Percentiles rank a stretch among this genome's conserved stretches.
Conservation (phyloP, 1,140 invertebrate species). For the Dermatophagoides farinae region DNA sequence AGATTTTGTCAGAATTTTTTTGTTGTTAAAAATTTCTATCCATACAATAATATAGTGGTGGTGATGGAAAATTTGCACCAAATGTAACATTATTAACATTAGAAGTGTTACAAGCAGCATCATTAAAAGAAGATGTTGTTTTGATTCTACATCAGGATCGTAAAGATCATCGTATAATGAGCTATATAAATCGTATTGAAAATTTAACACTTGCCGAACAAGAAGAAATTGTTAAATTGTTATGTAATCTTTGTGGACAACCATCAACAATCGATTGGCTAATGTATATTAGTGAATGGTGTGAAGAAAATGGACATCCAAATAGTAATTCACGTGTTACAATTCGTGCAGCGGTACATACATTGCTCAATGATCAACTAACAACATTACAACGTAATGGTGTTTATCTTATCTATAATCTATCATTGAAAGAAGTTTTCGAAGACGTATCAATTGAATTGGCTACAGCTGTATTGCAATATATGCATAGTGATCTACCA, state of each 20-base stretch:
- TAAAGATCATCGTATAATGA: constrained; percentile 67
- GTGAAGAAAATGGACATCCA: constrained; percentile 33
- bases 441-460: constrained; percentile 79
- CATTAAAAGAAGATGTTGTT: constrained; percentile 70
- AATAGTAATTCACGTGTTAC: constrained; percentile 73
- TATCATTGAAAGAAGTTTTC: constrained; percentile 80
- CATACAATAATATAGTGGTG: constrained; percentile 18
- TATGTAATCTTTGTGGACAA: constrained; percentile 76
- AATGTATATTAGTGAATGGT: constrained; percentile 46
- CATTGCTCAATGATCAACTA: constrained; percentile 46
- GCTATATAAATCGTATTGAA: constrained; percentile 64
- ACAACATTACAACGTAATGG: constrained; percentile 49
- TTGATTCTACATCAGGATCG: constrained; percentile 71
- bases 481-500: constrained; percentile 49
- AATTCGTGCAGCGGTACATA: constrained; percentile 67
- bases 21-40: constrained; percentile 16
- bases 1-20: constrained; percentile 13
- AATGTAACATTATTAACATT: constrained; percentile 16
- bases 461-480: constrained; percentile 75
- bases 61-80: constrained; percentile 19
- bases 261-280: constrained; percentile 73
- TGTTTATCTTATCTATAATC: constrained; percentile 65
- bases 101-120: constrained; percentile 29
- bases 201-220: constrained; percentile 51
- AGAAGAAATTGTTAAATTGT: constrained; percentile 49